These are phyloP conservation scores for Tiliacea citrago DNA, from an alignment of 2,888 invertebrate species.

Conservation along the genomic window DNA sequence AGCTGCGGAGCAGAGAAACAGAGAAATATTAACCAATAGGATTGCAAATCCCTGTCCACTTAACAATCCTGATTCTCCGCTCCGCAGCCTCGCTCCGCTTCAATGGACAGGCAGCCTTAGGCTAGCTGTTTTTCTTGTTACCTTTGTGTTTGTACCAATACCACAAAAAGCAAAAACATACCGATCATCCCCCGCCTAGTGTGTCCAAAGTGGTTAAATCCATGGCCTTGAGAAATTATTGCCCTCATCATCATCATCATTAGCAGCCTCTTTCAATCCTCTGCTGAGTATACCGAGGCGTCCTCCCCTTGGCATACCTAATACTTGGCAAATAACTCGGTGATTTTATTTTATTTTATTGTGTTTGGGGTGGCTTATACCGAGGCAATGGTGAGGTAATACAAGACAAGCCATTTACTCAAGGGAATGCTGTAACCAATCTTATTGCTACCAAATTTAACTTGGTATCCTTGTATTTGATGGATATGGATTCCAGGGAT, in stretches of 20 bases:
- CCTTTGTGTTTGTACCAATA: no score
- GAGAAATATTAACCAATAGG: no score
- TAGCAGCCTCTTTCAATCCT: not conserved
- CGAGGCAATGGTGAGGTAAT: no score
- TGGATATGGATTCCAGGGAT: constrained; percentile 41
- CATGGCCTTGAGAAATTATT: not conserved
- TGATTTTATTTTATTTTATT: constrained; percentile 16
- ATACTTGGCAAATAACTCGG: not conserved
- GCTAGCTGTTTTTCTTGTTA: no score
- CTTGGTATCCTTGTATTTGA: constrained; percentile 40
- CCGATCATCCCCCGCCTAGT: not conserved
- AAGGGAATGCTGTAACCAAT: not conserved
- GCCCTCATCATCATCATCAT: not conserved
- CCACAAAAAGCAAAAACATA: constrained; percentile 1
- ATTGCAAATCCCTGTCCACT: no score
- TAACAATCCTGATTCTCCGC: no score
- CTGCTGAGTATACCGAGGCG: not conserved
- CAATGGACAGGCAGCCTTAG: no score
- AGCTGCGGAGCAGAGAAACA: no score
- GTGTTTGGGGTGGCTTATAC: no score
- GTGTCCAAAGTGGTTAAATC: not conserved
- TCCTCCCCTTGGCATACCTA: not conserved
- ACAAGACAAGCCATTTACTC: no score
- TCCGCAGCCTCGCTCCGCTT: no score
- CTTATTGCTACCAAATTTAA: constrained; percentile 29